Evolutionary conservation across 2,113 vertebrate genomes (phyloP), one percentile per base, ranked within the genome.

Genomic region (Pelodiscus sinensis): DNA sequence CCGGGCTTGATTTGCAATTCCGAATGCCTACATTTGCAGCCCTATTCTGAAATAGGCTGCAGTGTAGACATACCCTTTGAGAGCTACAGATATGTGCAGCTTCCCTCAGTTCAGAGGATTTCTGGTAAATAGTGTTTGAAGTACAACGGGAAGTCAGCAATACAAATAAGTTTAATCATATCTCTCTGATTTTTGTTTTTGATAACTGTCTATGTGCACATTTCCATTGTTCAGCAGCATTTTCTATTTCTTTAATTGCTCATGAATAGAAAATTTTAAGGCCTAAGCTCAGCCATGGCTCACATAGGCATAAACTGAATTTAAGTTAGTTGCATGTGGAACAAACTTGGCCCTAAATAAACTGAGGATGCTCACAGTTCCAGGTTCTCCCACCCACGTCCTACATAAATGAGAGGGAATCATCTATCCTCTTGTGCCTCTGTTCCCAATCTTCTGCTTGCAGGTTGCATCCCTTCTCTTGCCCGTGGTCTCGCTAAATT

Each of bases 171-270:
- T 31, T 85, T 15, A 5, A 1, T 19, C 24, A 58, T 71, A 54
- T 27, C 1, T 57, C 27, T 25, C 29, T 83, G 78, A 51, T 1
- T 1, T 60, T 3, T 0, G 54, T 52, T 16, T 44, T 58, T 1
- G 11, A 31, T 2, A 51, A 84, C 2, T 13, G n/a, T 29, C 1
- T 15, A 44, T 1, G 2, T 29, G 24, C 27, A 11, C 3, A 9
- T 79, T 57, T 31, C 54, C 3, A 35, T 16, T 4, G 8, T 68
- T 77, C 7, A 13, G 18, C 44, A 44, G 44, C 38, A 89, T 90
- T 14, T 18, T 65, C 89, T 68, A 3, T 12, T 50, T 77, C 29
- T 60, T 79, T 13, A 81, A 38, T 79, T 25, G 58, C 0, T 65
- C 51, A 44, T 73, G 89, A 79, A 88, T 15, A n/a, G 89, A 6